Percentiles rank a stretch among this genome's conserved stretches.
phyloP scores from a whole-genome alignment of 1,140 invertebrate genomes.

The Leguminivora glycinivorella region DNA sequence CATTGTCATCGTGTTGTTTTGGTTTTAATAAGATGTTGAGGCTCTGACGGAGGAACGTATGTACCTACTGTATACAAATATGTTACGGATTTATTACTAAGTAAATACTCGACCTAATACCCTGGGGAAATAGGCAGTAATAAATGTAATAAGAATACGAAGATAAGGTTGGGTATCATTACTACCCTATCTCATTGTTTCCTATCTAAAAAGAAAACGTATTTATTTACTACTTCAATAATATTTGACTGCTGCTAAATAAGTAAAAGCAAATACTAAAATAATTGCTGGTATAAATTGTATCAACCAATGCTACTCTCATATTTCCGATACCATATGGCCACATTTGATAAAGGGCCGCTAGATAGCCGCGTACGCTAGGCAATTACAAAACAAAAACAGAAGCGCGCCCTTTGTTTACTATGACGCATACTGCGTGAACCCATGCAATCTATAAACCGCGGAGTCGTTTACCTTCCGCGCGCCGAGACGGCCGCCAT shows the following conservation, averaged over 20 bases:
- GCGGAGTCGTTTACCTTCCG: conserved; percentile 76
- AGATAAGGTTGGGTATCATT: not conserved
- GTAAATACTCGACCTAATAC: conserved; percentile 13
- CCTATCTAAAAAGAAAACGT: no score
- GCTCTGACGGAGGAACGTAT: not conserved
- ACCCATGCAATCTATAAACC: conserved; percentile 67
- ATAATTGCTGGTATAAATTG: not conserved
- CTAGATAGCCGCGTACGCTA: conserved; percentile 42
- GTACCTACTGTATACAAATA: conserved; percentile 18
- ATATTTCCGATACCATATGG: conserved; percentile 24
- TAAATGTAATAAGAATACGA: not conserved
- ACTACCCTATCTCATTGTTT: not conserved
- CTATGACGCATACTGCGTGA: conserved; percentile 60
- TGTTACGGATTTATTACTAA: conserved; percentile 8
- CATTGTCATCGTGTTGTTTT: conserved; percentile 19
- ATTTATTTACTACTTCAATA: no score
- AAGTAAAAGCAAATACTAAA: not conserved
- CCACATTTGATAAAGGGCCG: conserved; percentile 22
- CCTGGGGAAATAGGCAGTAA: conserved; percentile 19
- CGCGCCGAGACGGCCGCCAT: conserved; percentile 71
- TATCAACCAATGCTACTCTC: not conserved
- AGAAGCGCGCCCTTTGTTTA: conserved; percentile 73
- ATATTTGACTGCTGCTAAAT: not conserved
- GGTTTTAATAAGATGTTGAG: conserved; percentile 21
- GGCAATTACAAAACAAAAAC: conserved; percentile 62